Percentiles rank a stretch among this genome's conserved stretches.
These are phyloP conservation scores for Pollicipes pollicipes DNA, from an alignment of 1,140 invertebrate genomes.

Conservation along the genomic window DNA sequence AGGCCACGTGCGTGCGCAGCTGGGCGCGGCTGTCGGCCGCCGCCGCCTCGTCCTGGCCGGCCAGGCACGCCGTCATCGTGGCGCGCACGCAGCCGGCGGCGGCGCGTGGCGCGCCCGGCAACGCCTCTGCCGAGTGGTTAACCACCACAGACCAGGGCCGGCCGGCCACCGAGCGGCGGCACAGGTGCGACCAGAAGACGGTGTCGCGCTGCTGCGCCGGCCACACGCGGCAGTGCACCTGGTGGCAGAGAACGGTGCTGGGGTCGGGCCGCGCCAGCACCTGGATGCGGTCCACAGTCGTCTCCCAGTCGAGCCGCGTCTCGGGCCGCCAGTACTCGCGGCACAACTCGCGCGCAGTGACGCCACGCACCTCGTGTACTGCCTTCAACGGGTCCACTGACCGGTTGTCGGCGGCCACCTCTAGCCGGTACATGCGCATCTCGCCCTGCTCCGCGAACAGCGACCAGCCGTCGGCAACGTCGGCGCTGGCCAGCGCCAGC, in stretches of 20 bases:
- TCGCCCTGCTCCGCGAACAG: conserved; percentile 96
- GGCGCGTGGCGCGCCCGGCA: too few species aligned
- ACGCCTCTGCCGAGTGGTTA: not conserved
- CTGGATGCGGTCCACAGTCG: conserved; percentile 73
- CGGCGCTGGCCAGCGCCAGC: conserved; percentile 57
- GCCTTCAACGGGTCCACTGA: conserved; percentile 96
- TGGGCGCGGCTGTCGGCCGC: too few species aligned
- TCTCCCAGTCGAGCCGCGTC: conserved; percentile 94
- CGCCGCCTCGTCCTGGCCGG: not conserved
- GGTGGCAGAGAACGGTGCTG: conserved; percentile 75
- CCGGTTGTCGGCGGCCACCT: conserved; percentile 80
- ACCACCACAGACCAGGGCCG: not conserved
- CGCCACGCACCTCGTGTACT: conserved; percentile 87
- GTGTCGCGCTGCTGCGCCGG: conserved; percentile 94
- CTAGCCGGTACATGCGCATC: conserved; percentile 94
- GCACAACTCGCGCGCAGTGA: conserved; percentile 92
- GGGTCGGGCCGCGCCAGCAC: conserved; percentile 83
- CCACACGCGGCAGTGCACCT: conserved; percentile 97
- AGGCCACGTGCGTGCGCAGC: not conserved
- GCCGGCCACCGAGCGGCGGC: not conserved
- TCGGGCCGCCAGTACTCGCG: conserved; percentile 80
- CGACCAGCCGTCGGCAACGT: conserved; percentile 78
- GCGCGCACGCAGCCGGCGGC: not conserved
- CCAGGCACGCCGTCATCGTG: not conserved
- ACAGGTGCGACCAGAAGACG: conserved; percentile 96